Base-by-base conservation (phyloP, 2,797 vertebrate species). In the Eulemur mongoz region DNA sequence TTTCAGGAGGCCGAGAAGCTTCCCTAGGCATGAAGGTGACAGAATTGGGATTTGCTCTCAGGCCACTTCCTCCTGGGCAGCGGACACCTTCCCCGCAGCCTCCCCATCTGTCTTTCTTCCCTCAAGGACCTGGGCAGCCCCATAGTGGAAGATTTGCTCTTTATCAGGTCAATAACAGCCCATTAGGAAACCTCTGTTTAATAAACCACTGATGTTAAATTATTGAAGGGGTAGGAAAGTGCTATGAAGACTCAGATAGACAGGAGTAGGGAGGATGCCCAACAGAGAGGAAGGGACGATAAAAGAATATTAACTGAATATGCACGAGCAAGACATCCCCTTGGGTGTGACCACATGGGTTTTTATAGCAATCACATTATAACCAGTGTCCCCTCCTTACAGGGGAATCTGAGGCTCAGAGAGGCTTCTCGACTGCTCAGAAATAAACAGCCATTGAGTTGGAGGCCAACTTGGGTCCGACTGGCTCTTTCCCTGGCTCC, bases 171-270 rank as follows among this genome's bases (percentile, higher is more conserved):
- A 91, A 69, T 96, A 95, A 89, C 50, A 90, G 76, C 79, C 96
- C 83, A 88, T 97, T 90, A 96, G 93, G 70, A 98, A 87, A 65
- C 48, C 87, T 91, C 89, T 92, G 91, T 83, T 97, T 96, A 97
- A 98, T 96, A 96, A 95, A 95, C 93, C 91, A 98, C 97, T 86
- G 38, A 52, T 18, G 30, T 27, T 96, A 75, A 96, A 97, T 97
- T 96, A 98, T 93, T 92, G 94, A 97, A 93, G 30, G 95, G 12
- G 52, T 7, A n/a, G 72, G 85, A 92, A 79, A 94, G 87, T 52
- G 76, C 89, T 78, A 40, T 48, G 59, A 52, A 79, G 89, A 88
- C 78, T 70, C 18, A 88, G 79, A 73, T 59, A 63, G 48, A 83
- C 82, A 48, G 65, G 35, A 81, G 35, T 0, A 9, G 22, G 45